These are phyloP conservation scores for Diogma glabrata DNA, from an alignment of 2,888 invertebrate genomes.

Conservation along the genomic window DNA sequence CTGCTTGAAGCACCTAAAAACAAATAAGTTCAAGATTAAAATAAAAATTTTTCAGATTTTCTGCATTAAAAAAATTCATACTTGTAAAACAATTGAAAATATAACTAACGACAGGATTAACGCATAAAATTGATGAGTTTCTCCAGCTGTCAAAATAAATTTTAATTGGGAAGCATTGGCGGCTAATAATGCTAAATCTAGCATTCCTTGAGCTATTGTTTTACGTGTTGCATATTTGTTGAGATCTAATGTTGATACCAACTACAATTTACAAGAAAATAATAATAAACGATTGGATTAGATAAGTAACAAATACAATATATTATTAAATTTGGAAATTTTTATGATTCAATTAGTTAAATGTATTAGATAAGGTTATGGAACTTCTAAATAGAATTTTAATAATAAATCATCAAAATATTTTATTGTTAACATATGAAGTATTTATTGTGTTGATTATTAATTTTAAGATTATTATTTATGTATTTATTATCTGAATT, in stretches of 20 bases:
- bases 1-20: conserved; percentile 17
- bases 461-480: too few relatives aligned
- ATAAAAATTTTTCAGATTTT: conserved; percentile 1
- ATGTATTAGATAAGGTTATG: too few relatives aligned
- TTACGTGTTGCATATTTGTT: conserved; percentile 19
- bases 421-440: too few relatives aligned
- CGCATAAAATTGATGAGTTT: conserved; percentile 16
- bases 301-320: too few relatives aligned
- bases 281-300: background rate
- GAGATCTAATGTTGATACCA: conserved; percentile 15
- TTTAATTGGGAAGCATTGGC: conserved; percentile 19
- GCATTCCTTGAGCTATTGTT: conserved; percentile 18
- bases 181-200: conserved; percentile 18
- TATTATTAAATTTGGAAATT: too few relatives aligned
- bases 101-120: conserved; percentile 16
- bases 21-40: too few relatives aligned
- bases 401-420: too few relatives aligned
- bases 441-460: too few relatives aligned
- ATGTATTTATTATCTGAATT: too few relatives aligned
- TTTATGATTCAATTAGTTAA: too few relatives aligned
- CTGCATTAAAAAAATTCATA: conserved; percentile 10
- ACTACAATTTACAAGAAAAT: too few relatives aligned
- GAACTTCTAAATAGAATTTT: too few relatives aligned
- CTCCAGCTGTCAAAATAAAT: conserved; percentile 15
- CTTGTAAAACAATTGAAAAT: conserved; percentile 17